Evolutionary conservation across 2,797 vertebrate genomes (phyloP).

Genomic region (Alouatta caraya): DNA sequence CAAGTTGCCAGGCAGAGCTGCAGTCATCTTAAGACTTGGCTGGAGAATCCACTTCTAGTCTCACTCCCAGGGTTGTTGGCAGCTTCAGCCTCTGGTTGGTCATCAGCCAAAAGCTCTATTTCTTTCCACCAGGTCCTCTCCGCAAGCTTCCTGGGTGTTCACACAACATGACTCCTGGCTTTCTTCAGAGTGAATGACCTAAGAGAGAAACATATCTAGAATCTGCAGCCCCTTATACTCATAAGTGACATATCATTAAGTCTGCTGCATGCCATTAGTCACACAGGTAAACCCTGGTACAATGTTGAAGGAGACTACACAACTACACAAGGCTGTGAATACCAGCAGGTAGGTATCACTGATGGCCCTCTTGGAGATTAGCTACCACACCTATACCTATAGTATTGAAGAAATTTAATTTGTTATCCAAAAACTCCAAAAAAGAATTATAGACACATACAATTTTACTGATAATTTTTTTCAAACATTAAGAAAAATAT

Average conservation of each 20-base stretch:
- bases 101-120: background rate
- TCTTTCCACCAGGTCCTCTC: background rate
- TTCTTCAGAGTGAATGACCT: background rate
- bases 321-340: background rate
- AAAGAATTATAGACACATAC: background rate
- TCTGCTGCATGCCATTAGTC: too few species aligned
- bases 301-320: background rate
- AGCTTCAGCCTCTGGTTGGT: too few species aligned
- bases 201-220: background rate
- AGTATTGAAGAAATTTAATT: background rate
- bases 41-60: background rate
- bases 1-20: background rate
- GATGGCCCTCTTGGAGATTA: background rate
- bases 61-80: background rate
- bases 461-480: background rate
- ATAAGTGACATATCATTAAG: background rate
- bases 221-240: too few species aligned
- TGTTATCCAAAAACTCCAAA: background rate
- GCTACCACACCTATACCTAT: background rate
- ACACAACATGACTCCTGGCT: background rate
- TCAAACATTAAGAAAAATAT: background rate
- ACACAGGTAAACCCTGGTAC: background rate
- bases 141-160: background rate
- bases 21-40: background rate
- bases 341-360: too few species aligned